A percentile compares a stretch with the other conserved stretches of the same genome.
These are phyloP conservation scores for Archips xylosteana DNA, from an alignment of 2,888 invertebrate species.

Conservation along the genomic window DNA sequence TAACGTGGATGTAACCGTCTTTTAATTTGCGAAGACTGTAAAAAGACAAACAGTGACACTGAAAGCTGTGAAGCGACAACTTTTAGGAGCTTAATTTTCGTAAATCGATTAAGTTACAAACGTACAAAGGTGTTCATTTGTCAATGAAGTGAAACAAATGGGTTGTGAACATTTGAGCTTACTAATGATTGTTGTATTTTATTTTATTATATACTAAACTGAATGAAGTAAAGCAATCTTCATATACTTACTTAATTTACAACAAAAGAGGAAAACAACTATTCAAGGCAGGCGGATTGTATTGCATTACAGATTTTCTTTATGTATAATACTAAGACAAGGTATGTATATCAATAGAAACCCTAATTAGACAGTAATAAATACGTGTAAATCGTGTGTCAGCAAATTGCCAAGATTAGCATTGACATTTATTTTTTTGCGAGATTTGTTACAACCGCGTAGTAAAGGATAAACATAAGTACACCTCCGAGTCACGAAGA, in stretches of 20 bases:
- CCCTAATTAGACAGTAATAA: neutral
- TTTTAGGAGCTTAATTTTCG: too few relatives aligned
- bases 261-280: neutral
- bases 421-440: slow-evolving; percentile 5
- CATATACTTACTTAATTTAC: neutral
- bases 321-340: neutral
- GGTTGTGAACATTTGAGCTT: too few relatives aligned
- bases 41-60: too few relatives aligned
- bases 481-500: slow-evolving; percentile 73
- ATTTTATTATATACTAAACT: too few relatives aligned
- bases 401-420: neutral
- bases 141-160: too few relatives aligned
- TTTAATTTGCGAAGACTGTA: neutral
- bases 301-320: neutral
- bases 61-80: neutral
- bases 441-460: slow-evolving; percentile 45
- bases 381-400: neutral
- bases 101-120: too few relatives aligned
- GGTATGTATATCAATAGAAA: neutral
- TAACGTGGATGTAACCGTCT: too few relatives aligned
- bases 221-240: too few relatives aligned
- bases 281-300: neutral
- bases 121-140: too few relatives aligned
- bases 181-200: too few relatives aligned
- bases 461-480: slow-evolving; percentile 68